Conservation (phyloP, 2,888 invertebrate genomes). For the Xestia sexstrigata region DNA sequence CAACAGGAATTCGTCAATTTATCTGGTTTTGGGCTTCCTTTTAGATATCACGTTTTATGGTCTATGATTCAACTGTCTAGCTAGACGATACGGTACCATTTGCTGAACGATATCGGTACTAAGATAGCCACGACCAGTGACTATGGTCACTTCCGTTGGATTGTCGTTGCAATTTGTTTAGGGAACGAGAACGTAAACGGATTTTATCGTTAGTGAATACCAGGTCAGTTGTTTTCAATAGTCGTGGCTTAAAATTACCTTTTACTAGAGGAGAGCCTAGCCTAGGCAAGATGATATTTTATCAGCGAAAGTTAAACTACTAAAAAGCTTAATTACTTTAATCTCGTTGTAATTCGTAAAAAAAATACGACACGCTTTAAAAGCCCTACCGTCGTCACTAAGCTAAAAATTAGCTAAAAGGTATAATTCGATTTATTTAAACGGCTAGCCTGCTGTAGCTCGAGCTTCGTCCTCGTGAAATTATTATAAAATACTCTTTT, state of each 20-base stretch:
- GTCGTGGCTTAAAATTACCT: not conserved
- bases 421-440: not conserved
- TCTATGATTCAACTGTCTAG: slow-evolving; percentile 12
- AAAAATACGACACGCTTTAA: not conserved
- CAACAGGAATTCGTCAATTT: too few species aligned
- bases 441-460: too few species aligned
- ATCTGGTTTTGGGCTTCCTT: not conserved
- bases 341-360: not conserved
- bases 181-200: not conserved
- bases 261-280: not conserved
- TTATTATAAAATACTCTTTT: too few species aligned
- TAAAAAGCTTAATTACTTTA: not conserved
- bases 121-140: not conserved
- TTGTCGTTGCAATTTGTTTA: not conserved
- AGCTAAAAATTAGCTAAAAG: not conserved
- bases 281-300: not conserved
- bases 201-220: not conserved
- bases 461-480: too few species aligned
- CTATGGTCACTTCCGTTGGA: not conserved
- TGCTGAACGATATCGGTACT: slow-evolving; percentile 6
- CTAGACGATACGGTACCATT: slow-evolving; percentile 19
- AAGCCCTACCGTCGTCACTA: not conserved
- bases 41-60: not conserved
- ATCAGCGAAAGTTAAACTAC: not conserved
- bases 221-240: not conserved